These are phyloP conservation scores for Trichomycterus rosablanca DNA, from an alignment of 2,113 vertebrate genomes.

Conservation along the genomic window DNA sequence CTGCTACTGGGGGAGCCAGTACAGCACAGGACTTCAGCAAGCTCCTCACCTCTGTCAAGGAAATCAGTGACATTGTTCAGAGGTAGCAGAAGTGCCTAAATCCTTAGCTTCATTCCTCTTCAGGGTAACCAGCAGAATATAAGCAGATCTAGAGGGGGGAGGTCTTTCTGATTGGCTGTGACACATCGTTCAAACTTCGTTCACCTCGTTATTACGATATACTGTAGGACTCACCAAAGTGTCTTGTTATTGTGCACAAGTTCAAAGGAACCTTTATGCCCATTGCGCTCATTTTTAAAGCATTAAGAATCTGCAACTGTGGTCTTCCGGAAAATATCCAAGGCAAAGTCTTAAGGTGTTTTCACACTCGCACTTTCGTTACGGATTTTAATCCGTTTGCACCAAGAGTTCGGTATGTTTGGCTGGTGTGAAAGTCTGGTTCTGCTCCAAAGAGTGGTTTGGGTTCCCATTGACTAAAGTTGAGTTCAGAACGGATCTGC, in stretches of 20 bases:
- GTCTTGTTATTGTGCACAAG: slow-evolving; percentile 50
- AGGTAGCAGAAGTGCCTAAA: slow-evolving; percentile 79
- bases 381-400: too few species aligned
- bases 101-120: slow-evolving; percentile 7
- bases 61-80: slow-evolving; percentile 96
- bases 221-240: slow-evolving; percentile 27
- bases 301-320: neutral
- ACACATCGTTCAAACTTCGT: too few species aligned
- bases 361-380: too few species aligned
- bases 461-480: too few species aligned
- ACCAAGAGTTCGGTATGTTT: too few species aligned
- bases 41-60: slow-evolving; percentile 89
- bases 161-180: too few species aligned
- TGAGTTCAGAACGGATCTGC: too few species aligned
- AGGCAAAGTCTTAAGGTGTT: neutral
- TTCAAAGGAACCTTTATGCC: slow-evolving; percentile 25
- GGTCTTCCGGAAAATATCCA: neutral
- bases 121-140: slow-evolving; percentile 7
- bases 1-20: slow-evolving; percentile 74
- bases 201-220: slow-evolving; percentile 30
- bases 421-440: too few species aligned
- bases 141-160: neutral
- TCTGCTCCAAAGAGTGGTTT: too few species aligned
- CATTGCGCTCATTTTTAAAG: neutral
- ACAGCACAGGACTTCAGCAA: slow-evolving; percentile 93